A percentile compares a stretch with the other conserved stretches of the same genome.
Evolutionary conservation across 2,113 vertebrate species (phyloP).

Genomic region (Pardalotus punctatus): DNA sequence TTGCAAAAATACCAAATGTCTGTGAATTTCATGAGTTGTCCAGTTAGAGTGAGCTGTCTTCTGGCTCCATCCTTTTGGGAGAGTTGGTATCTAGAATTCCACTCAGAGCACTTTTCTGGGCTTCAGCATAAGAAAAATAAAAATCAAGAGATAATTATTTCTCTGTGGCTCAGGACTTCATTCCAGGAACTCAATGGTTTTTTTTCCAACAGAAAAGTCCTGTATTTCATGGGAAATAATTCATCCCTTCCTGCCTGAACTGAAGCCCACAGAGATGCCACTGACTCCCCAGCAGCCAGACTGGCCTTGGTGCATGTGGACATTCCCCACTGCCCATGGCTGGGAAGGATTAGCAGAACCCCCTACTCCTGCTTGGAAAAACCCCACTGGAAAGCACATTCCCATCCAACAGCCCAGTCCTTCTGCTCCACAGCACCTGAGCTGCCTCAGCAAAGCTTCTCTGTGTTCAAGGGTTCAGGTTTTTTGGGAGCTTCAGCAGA

Average conservation of each 20-base stretch:
- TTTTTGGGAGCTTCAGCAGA: not conserved
- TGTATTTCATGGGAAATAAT: not conserved
- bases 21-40: not conserved
- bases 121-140: not conserved
- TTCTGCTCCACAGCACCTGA: not conserved
- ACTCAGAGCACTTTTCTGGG: not conserved
- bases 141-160: not conserved
- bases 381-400: accelerated
- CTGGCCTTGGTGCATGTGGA: not conserved
- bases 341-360: not conserved
- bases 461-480: not conserved
- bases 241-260: not conserved
- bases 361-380: not conserved
- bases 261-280: not conserved
- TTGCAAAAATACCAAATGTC: not conserved
- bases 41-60: not conserved
- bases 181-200: not conserved
- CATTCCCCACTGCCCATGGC: not conserved
- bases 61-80: not conserved
- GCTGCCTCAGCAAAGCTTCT: not conserved
- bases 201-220: not conserved
- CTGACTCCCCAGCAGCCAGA: not conserved
- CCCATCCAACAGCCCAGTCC: not conserved
- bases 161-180: not conserved
- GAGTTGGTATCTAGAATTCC: not conserved